phyloP scores from a whole-genome alignment of 2,888 invertebrate species.

The Poecilus cupreus region DNA sequence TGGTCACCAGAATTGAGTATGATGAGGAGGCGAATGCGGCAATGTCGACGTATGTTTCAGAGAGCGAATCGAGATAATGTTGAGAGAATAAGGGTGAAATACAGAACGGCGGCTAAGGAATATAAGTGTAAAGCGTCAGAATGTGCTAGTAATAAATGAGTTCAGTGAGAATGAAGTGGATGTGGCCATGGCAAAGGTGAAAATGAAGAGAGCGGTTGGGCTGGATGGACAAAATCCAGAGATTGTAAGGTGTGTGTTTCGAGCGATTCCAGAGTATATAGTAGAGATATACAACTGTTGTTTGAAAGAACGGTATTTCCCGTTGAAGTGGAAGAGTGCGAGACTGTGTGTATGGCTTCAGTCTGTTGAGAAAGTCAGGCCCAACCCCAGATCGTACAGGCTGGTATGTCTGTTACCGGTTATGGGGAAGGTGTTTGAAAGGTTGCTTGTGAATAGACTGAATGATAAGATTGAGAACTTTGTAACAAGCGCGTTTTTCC shows the following conservation, averaged over 20 bases:
- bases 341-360: background rate
- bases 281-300: background rate
- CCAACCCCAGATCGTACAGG: background rate
- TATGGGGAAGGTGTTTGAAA: background rate
- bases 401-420: background rate
- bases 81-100: too few relatives aligned
- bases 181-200: too few relatives aligned
- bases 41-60: too few relatives aligned
- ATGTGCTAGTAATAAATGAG: too few relatives aligned
- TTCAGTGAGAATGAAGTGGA: too few relatives aligned
- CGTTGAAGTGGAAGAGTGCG: background rate
- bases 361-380: background rate
- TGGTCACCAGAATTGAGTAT: too few relatives aligned
- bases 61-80: too few relatives aligned
- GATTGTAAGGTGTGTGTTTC: background rate
- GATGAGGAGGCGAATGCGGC: too few relatives aligned
- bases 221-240: background rate
- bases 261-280: too few relatives aligned
- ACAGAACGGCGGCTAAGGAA: too few relatives aligned
- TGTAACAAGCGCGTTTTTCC: too few relatives aligned
- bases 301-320: background rate
- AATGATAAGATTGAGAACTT: background rate
- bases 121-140: too few relatives aligned
- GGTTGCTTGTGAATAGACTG: background rate
- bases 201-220: background rate